Evolutionary conservation across 1,140 invertebrate genomes (phyloP).

Genomic region (Geopemphigus sp.): DNA sequence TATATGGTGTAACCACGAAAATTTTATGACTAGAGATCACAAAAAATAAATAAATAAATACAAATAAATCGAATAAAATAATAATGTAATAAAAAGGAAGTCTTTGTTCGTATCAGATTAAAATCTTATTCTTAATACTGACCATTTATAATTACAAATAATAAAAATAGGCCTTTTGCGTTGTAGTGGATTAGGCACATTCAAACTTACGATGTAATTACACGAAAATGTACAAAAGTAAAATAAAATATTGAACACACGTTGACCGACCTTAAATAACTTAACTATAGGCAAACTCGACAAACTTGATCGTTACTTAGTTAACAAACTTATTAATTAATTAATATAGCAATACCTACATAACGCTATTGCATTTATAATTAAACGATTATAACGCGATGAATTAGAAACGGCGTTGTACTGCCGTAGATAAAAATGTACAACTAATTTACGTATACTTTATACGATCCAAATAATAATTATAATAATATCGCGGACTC

Average conservation of each 20-base stretch:
- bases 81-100: constrained; percentile 29
- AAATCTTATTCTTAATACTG: constrained; percentile 30
- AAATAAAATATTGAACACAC: constrained; percentile 38
- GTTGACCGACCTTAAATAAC: constrained; percentile 11
- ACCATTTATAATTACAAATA: constrained; percentile 11
- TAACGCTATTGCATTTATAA: too few relatives aligned
- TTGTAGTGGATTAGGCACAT: constrained; percentile 2
- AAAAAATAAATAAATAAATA: constrained; percentile 22
- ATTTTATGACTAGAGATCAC: constrained; percentile 35
- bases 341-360: background rate
- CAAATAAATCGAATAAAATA: background rate
- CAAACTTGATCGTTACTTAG: constrained; percentile 13
- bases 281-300: constrained; percentile 18
- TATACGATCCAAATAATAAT: background rate
- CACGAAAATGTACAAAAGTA: constrained; percentile 31
- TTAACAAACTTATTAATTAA: background rate
- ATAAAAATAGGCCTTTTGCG: background rate
- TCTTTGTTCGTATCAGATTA: constrained; percentile 42
- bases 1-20: constrained; percentile 12
- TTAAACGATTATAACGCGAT: background rate
- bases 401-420: background rate
- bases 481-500: background rate
- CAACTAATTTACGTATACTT: background rate
- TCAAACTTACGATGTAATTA: constrained; percentile 18
- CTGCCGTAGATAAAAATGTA: background rate